Percentiles rank a stretch among this genome's conserved stretches.
Conservation (phyloP, 2,888 invertebrate genomes). For the Andrena bucephala region DNA sequence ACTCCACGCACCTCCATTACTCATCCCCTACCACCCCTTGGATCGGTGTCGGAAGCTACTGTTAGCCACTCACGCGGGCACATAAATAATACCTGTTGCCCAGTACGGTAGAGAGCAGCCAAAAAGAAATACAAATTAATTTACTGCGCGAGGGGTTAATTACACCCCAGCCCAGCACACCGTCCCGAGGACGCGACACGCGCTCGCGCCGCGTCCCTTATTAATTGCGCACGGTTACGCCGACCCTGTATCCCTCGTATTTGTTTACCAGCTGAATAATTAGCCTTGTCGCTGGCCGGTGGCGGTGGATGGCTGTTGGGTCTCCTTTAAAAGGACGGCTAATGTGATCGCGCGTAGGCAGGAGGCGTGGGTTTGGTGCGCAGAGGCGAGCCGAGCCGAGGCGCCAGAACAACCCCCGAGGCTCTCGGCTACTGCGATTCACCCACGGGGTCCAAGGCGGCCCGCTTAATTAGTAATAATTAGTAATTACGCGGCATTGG, state of each 20-base stretch:
- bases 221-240: conserved; percentile 31
- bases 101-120: background rate
- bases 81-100: background rate
- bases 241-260: conserved; percentile 31
- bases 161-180: background rate
- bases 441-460: conserved; percentile 63
- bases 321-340: conserved; percentile 51
- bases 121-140: background rate
- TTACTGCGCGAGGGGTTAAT: conserved; percentile 6
- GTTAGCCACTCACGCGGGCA: background rate
- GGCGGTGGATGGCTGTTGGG: conserved; percentile 34
- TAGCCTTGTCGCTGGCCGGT: conserved; percentile 35
- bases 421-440: conserved; percentile 60
- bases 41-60: too few relatives aligned
- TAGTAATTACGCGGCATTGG: conserved; percentile 77
- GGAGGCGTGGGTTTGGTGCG: conserved; percentile 59
- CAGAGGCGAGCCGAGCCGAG: conserved; percentile 24
- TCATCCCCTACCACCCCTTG: too few relatives aligned
- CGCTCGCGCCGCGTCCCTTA: conserved; percentile 13
- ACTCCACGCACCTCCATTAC: background rate
- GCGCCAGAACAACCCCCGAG: conserved; percentile 65
- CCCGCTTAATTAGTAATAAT: conserved; percentile 80
- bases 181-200: background rate
- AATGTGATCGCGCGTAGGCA: conserved; percentile 66
- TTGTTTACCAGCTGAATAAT: conserved; percentile 53